Evolutionary conservation across 2,113 vertebrate species (phyloP), one percentile per base, ranked within the genome.

Genomic region (Ranitomeya imitator): DNA sequence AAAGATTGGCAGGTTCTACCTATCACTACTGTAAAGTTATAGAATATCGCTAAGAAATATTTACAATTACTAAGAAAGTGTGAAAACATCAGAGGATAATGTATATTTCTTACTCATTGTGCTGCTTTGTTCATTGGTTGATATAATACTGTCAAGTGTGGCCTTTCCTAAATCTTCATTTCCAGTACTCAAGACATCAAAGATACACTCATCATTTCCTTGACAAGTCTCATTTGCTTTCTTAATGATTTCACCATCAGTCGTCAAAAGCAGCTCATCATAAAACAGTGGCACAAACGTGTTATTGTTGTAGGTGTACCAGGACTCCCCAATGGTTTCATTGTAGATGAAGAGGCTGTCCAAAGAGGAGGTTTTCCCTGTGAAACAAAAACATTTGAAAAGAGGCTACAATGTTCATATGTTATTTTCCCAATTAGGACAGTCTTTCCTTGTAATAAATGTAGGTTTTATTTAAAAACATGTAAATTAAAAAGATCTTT

Each of bases 231-330:
- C 65, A 67, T 90, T 89, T 63, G 86, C 83, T 63, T 63, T 69
- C 16, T 85, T 21, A n/a, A 90, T 84, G 63, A 18, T 15, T 2
- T 71, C 63, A 18, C 55, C 14, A 19, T 85, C 37, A 6, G 11
- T 89, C 8, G 76, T 81, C 26, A 26, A 7, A 26, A 90, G 86
- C 18, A 90, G 63, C 71, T 89, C 76, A 69, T 90, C 90, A 23
- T 90, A 90, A 88, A 90, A 90, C 54, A 37, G 45, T 21, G 90
- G 90, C 31, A 89, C 88, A 90, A 90, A 90, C n/a, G 79, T 89
- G 37, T 90, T 90, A 54, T 90, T 88, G 67, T 90, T 90, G 63
- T 87, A 90, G 15, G 90, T 90, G 59, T 87, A 51, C 90, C 90
- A 90, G 52, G 81, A 76, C 73, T 90, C 90, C 21, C 65, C 85